Percentiles rank a stretch among this genome's conserved stretches.
phyloP scores from a whole-genome alignment of 1,140 invertebrate genomes.

The Drosophila subobscura region DNA sequence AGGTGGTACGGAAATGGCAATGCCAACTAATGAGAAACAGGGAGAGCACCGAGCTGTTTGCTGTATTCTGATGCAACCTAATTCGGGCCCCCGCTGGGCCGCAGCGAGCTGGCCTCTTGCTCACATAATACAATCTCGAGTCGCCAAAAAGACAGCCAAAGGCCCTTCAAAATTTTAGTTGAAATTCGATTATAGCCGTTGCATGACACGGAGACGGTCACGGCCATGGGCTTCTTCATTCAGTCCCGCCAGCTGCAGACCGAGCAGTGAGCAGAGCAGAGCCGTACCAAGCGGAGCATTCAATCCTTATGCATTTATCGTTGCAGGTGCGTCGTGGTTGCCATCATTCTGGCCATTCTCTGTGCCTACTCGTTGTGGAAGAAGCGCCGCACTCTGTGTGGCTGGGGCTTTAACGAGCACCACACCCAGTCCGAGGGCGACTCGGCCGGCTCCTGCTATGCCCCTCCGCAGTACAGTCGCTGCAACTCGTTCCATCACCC shows the following conservation, averaged over 20 bases:
- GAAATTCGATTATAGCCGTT: slow-evolving; percentile 64
- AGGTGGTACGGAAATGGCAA: slow-evolving; percentile 58
- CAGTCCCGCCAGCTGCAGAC: slow-evolving; percentile 57
- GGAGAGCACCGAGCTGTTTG: slow-evolving; percentile 12
- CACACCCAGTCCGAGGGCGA: slow-evolving; percentile 87
- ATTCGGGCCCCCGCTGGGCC: no score
- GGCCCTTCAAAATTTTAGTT: slow-evolving; percentile 43
- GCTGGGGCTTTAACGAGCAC: slow-evolving; percentile 84
- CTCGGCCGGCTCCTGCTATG: slow-evolving; percentile 90
- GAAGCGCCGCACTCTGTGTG: slow-evolving; percentile 85
- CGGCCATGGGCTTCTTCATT: slow-evolving; percentile 69
- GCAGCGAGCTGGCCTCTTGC: background rate
- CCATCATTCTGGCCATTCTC: slow-evolving; percentile 86
- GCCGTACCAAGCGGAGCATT: background rate
- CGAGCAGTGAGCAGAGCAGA: slow-evolving; percentile 53
- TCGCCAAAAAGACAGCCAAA: slow-evolving; percentile 61
- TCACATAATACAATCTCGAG: slow-evolving; percentile 75
- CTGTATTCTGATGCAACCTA: background rate
- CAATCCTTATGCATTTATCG: background rate
- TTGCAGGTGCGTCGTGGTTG: slow-evolving; percentile 86
- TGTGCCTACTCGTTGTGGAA: slow-evolving; percentile 89
- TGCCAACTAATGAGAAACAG: slow-evolving; percentile 74
- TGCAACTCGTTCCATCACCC: slow-evolving; percentile 91
- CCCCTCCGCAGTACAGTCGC: slow-evolving; percentile 90
- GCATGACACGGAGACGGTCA: slow-evolving; percentile 32